phyloP scores from a whole-genome alignment of 2,888 invertebrate species.

The Orchestes rusci region DNA sequence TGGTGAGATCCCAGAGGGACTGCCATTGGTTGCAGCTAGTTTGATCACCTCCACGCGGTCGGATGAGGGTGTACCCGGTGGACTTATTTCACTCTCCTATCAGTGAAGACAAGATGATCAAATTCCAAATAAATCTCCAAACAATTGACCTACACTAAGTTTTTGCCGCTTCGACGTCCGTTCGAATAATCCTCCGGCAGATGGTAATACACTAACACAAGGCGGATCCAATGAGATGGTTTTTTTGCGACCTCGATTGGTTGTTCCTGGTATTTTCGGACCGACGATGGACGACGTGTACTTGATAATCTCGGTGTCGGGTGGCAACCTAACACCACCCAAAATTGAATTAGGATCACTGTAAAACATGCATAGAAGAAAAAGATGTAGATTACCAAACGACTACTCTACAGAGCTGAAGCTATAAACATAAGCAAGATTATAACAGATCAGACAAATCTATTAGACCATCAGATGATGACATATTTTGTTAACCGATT shows the following conservation, averaged over 20 bases:
- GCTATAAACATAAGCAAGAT: neutral
- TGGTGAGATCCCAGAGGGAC: constrained; percentile 38
- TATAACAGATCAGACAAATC: neutral
- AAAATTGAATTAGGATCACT: constrained; percentile 78
- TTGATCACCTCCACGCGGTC: constrained; percentile 81
- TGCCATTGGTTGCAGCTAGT: constrained; percentile 58
- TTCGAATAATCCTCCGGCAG: constrained; percentile 45
- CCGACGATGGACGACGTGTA: constrained; percentile 83
- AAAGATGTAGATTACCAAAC: constrained; percentile 19
- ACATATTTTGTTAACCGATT: too few species aligned
- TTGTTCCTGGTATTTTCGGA: constrained; percentile 77
- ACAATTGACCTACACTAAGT: constrained; percentile 35
- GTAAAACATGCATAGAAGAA: constrained; percentile 34
- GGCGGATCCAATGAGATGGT: constrained; percentile 80
- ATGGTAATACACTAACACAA: constrained; percentile 51
- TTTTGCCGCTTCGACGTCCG: constrained; percentile 43
- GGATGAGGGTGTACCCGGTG: constrained; percentile 40
- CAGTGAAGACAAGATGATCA: constrained; percentile 3
- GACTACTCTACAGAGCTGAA: constrained; percentile 16
- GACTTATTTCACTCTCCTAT: constrained; percentile 36
- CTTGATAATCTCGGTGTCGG: constrained; percentile 85
- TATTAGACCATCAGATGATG: too few species aligned
- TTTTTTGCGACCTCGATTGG: constrained; percentile 80
- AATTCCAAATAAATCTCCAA: neutral
- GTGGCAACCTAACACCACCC: constrained; percentile 76